Conservation (phyloP, 1,140 invertebrate genomes). For the Trigoniulus corallinus region DNA sequence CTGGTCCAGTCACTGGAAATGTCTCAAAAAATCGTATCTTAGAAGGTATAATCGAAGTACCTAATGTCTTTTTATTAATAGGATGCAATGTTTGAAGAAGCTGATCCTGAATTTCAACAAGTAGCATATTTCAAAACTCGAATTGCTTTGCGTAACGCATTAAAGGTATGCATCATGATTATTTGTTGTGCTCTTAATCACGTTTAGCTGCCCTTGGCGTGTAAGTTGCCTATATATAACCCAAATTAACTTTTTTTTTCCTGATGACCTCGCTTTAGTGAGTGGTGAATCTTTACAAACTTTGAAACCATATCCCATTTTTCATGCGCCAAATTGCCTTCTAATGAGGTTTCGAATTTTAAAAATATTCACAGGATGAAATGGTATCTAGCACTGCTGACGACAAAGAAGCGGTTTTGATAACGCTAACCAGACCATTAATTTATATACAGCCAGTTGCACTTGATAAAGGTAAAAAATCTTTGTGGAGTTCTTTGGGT, state of each 20-base stretch:
- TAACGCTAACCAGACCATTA: slow-evolving; percentile 74
- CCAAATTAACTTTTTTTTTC: slow-evolving; percentile 10
- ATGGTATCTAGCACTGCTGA: slow-evolving; percentile 41
- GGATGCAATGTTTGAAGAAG: slow-evolving; percentile 89
- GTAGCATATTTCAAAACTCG: slow-evolving; percentile 94
- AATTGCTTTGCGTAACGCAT: slow-evolving; percentile 41
- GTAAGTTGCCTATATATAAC: too few species aligned
- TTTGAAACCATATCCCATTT: background rate
- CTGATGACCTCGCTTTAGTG: too few species aligned
- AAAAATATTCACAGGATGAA: slow-evolving; percentile 78
- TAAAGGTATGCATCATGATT: slow-evolving; percentile 24
- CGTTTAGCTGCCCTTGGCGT: too few species aligned
- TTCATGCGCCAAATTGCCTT: background rate
- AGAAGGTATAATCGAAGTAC: background rate
- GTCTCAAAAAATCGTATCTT: too few species aligned
- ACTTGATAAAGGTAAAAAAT: slow-evolving; percentile 50
- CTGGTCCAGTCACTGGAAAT: too few species aligned
- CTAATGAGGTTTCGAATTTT: slow-evolving; percentile 30
- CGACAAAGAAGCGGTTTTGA: slow-evolving; percentile 85
- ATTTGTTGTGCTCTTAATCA: too few species aligned
- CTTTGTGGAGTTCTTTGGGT: background rate
- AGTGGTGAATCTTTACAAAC: background rate
- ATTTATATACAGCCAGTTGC: slow-evolving; percentile 91
- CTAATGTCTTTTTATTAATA: slow-evolving; percentile 22
- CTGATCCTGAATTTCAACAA: slow-evolving; percentile 89